Percentiles rank a stretch among this genome's conserved stretches.
Evolutionary conservation across 2,888 invertebrate genomes (phyloP).

Genomic region (Drosophila meridiana): DNA sequence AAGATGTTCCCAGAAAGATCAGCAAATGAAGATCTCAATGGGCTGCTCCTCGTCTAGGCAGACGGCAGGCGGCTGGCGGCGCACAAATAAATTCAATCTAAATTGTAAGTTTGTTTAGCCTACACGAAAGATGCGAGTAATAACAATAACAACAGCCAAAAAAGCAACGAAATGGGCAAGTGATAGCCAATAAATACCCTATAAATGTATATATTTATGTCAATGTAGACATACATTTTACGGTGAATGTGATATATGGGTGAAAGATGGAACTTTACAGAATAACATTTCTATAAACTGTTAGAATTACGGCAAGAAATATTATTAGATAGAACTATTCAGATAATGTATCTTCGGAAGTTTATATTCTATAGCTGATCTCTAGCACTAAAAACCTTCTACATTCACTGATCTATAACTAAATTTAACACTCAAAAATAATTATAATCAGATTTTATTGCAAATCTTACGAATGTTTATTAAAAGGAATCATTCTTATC

Average conservation of each 20-base stretch:
- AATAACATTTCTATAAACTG: too few species aligned
- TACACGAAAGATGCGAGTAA: slow-evolving; percentile 59
- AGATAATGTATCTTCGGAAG: not conserved
- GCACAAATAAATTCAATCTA: slow-evolving; percentile 82
- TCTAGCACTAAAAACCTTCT: not conserved
- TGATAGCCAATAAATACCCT: slow-evolving; percentile 13
- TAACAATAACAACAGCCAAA: slow-evolving; percentile 38
- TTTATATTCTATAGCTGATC: too few species aligned
- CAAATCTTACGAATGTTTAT: too few species aligned
- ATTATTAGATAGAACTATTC: not conserved
- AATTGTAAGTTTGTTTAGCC: slow-evolving; percentile 82
- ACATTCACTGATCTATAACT: not conserved
- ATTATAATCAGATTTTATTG: too few species aligned
- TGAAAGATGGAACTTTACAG: not conserved
- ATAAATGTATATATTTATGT: not conserved
- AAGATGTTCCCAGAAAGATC: slow-evolving; percentile 84
- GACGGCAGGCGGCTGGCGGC: slow-evolving; percentile 53
- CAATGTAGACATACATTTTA: too few species aligned
- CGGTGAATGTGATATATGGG: not conserved
- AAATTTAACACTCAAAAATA: not conserved
- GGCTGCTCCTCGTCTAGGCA: slow-evolving; percentile 73
- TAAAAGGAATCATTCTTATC: not conserved
- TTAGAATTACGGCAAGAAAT: too few species aligned
- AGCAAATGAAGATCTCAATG: slow-evolving; percentile 84
- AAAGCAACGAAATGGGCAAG: not conserved